Evolutionary conservation across 2,113 vertebrate species (phyloP), one percentile per base, ranked within the genome.

Genomic region (Strix uralensis): DNA sequence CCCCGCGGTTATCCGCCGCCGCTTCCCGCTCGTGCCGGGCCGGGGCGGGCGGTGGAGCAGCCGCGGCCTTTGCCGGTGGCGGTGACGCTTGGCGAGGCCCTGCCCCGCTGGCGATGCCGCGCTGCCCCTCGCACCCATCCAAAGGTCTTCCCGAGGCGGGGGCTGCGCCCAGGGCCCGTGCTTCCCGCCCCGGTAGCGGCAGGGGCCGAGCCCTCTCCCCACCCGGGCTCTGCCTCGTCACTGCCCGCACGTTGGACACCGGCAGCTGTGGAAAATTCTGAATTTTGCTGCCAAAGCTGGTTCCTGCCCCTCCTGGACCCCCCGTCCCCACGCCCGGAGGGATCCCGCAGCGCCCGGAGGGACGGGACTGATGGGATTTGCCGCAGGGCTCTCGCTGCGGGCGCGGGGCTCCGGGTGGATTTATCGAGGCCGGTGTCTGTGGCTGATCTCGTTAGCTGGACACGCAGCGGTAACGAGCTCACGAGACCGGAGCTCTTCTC

Each of bases 261-360:
- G 66, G 32, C 51, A 9, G 40, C 69, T 2, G 1, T 6, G 65
- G 52, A 30, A 38, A 21, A 22, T 8, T 16, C n/a, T 5, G 10
- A 15, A 4, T 19, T 16, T 25, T 7, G 10, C 20, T 36, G 29
- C 74, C 7, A 3, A 21, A 40, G 51, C 70, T 1, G 9, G 11
- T 49, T 32, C 22, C 66, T 66, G 26, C 52, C 38, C 42, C 57
- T 19, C 36, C 42, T 20, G 9, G 38, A 8, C 6, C n/a, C 70
- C 18, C 36, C 2, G 2, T 18, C 65, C 57, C 47, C 2, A 0
- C 3, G 5, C 38, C 47, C 8, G n/a, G 27, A n/a, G 46, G 47
- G 47, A 19, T 3, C 6, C 13, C 4, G 52, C 10, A 3, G 40
- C 4, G 5, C n/a, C 30, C 4, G 5, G 47, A 10, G 36, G 57